Conservation (phyloP, 1,140 invertebrate genomes). For the Drosophila athabasca region DNA sequence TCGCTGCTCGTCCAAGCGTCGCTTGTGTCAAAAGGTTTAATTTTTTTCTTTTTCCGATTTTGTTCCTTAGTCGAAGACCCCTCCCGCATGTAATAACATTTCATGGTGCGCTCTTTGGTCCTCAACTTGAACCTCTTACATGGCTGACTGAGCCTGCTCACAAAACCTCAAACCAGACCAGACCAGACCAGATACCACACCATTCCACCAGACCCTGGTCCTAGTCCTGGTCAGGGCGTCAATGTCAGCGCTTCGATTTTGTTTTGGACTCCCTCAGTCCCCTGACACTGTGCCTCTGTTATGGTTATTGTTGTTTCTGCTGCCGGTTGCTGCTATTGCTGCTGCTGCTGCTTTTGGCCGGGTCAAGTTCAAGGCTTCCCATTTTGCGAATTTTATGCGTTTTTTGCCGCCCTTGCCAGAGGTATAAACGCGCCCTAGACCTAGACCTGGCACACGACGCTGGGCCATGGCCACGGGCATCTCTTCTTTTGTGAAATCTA, state of each 20-base stretch:
- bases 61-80: constrained; percentile 21
- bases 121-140: constrained; percentile 73
- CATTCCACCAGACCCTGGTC: constrained; percentile 3
- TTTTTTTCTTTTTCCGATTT: constrained; percentile 47
- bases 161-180: constrained; percentile 23
- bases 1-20: constrained; percentile 65
- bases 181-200: constrained; percentile 6
- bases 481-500: constrained; percentile 2
- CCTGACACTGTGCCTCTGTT: constrained; percentile 43
- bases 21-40: constrained; percentile 82
- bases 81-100: constrained; percentile 75
- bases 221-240: constrained; percentile 67
- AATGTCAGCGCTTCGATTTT: constrained; percentile 74
- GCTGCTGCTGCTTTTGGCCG: constrained; percentile 36
- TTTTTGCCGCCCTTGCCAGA: constrained; percentile 45
- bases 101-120: constrained; percentile 71
- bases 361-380: constrained; percentile 81
- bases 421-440: neutral
- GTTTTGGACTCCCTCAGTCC: constrained; percentile 57
- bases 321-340: constrained; percentile 27
- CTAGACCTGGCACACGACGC: neutral
- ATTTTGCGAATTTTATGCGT: constrained; percentile 72
- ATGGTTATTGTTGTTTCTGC: constrained; percentile 62
- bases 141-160: constrained; percentile 55
- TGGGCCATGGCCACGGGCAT: neutral